A percentile compares a stretch with the other conserved stretches of the same genome.
Evolutionary conservation across 2,797 vertebrate species (phyloP).

Genomic region (Onychomys torridus): DNA sequence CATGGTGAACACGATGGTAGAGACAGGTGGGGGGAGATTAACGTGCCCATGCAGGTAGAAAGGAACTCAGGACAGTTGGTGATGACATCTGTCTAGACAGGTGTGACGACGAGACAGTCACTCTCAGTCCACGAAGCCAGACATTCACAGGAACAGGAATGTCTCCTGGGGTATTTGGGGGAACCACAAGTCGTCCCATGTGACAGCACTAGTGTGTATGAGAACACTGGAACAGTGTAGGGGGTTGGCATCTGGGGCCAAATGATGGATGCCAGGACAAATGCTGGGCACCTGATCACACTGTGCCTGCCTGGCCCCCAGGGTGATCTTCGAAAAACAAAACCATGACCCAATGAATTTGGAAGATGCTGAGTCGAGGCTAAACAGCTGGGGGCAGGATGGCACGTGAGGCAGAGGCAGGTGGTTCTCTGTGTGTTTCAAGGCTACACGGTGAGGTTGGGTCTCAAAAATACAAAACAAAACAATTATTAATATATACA

Average conservation of each 20-base stretch:
- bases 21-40: background rate
- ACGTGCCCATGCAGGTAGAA: background rate
- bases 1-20: background rate
- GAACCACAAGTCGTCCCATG: too few relatives aligned
- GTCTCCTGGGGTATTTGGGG: background rate
- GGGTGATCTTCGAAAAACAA: background rate
- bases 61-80: background rate
- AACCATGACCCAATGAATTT: background rate
- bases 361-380: background rate
- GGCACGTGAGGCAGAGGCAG: background rate
- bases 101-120: background rate
- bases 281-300: background rate
- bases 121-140: background rate
- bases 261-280: background rate
- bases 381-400: too few relatives aligned
- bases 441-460: background rate
- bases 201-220: background rate
- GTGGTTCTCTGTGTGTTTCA: background rate
- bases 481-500: background rate
- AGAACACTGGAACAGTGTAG: background rate
- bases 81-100: background rate
- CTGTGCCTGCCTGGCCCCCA: background rate
- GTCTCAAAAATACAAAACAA: background rate
- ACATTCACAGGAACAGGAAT: background rate
- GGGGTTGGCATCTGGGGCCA: background rate